Base-by-base conservation (phyloP, 2,888 invertebrate genomes). In the Brachycybe producta region DNA sequence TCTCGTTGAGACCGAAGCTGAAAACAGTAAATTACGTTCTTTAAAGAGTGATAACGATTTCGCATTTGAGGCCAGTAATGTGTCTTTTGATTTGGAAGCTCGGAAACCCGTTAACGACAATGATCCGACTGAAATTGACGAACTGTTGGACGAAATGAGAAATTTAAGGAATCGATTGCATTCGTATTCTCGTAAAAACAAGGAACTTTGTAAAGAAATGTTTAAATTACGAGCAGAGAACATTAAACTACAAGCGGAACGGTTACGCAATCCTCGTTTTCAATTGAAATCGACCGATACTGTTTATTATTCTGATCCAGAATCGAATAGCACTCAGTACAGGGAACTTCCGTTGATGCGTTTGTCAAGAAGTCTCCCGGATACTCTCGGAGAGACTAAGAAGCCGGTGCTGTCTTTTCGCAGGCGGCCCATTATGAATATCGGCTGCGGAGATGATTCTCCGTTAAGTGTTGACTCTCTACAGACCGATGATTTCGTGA, bases 71-170 rank as follows among this genome's bases (percentile, higher is more conserved):
- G 8, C 15, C 15, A 38, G 13, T 17, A 15, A 38, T 7, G 15
- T 11, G 7, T 7, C 8, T 17, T 11, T 38, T 11, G 38, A 17
- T 11, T 38, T 38, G 24, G 32, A 23, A 47, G 24, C 47, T 8
- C 36, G 51, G 11, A 26, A 27, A 34, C 38, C 34, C 15, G 21
- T 51, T 15, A 28, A 40, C 17, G 40, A 21, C 30, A 49, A 49
- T 36, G 49, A 52, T 43, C 48, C 52, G 15, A 24, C 21, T 5
- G 52, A 49, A 52, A 43, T 52, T 7, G 23, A 21, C 13, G 38
- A 49, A 24, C 27, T 52, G 28, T 15, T 52, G 2, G 49, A 36
- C 23, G 49, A 43, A 26, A 52, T 52, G 52, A 42, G 32, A 34
- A 17, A 43, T 5, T 26, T 43, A 11, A 23, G 49, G 30, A 44